phyloP scores from a whole-genome alignment of 2,888 invertebrate species.

The Eupeodes luniger region DNA sequence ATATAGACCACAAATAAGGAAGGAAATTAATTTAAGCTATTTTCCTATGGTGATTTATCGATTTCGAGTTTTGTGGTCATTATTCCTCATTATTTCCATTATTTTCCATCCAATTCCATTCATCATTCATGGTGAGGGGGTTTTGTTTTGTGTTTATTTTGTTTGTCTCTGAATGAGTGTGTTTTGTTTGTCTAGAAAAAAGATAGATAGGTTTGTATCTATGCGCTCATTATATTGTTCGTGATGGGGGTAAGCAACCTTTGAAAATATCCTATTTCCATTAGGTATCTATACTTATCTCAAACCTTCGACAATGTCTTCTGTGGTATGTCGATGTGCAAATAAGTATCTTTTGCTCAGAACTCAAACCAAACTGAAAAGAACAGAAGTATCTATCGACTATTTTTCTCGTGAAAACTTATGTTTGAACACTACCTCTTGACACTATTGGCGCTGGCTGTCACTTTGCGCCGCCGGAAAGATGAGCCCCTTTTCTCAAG shows the following conservation, averaged over 20 bases:
- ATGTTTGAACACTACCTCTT: conserved; percentile 74
- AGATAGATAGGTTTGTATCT: conserved; percentile 6
- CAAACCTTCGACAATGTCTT: conserved; percentile 11
- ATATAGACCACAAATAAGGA: conserved; percentile 42
- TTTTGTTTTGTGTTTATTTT: not conserved
- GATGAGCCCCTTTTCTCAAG: conserved; percentile 45
- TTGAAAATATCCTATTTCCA: conserved; percentile 66
- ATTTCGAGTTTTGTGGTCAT: conserved; percentile 70
- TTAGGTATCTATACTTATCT: conserved; percentile 29
- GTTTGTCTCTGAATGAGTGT: not conserved
- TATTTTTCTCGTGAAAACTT: conserved; percentile 67
- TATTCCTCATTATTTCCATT: conserved; percentile 72
- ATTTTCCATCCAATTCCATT: conserved; percentile 71
- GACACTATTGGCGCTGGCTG: conserved; percentile 71
- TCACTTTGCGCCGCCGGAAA: not conserved
- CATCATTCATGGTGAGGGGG: conserved; percentile 47
- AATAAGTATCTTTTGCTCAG: conserved; percentile 68
- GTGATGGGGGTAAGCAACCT: conserved; percentile 35
- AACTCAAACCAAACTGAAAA: conserved; percentile 11
- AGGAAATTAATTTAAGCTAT: conserved; percentile 74
- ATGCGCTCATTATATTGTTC: conserved; percentile 59
- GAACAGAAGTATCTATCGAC: conserved; percentile 63
- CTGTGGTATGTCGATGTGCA: conserved; percentile 56
- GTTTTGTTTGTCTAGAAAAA: not conserved
- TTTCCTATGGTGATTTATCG: conserved; percentile 68